Percentiles rank a stretch among this genome's conserved stretches.
These are phyloP conservation scores for Periplaneta americana DNA, from an alignment of 1,140 invertebrate genomes.

Conservation along the genomic window DNA sequence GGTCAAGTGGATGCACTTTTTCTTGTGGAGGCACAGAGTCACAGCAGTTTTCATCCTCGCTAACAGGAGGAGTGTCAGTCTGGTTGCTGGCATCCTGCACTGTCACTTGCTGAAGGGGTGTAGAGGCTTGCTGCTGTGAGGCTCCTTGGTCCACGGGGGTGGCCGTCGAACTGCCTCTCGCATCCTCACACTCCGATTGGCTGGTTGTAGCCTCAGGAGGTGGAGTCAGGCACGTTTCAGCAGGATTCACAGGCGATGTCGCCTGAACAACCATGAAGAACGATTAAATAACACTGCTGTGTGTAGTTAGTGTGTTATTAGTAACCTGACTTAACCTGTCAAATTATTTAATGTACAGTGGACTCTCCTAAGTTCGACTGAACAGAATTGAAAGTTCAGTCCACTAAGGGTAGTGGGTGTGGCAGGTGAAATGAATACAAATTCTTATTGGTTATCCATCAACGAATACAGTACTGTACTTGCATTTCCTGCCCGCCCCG, in stretches of 20 bases:
- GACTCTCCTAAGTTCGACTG: too few relatives aligned
- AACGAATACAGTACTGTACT: too few relatives aligned
- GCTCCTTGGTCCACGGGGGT: slow-evolving; percentile 28
- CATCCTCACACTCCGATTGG: slow-evolving; percentile 16
- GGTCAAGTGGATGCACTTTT: not conserved
- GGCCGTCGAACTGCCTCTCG: not conserved
- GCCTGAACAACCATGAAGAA: slow-evolving; percentile 20
- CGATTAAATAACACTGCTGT: too few relatives aligned
- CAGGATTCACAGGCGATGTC: slow-evolving; percentile 29
- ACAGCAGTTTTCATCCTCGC: slow-evolving; percentile 32
- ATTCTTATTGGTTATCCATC: too few relatives aligned
- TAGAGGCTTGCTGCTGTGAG: slow-evolving; percentile 39
- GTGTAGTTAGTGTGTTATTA: too few relatives aligned
- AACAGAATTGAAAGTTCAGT: too few relatives aligned
- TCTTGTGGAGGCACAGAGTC: not conserved
- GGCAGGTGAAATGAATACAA: too few relatives aligned
- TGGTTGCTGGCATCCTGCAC: slow-evolving; percentile 77
- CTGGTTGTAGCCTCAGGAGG: slow-evolving; percentile 20
- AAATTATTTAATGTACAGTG: too few relatives aligned
- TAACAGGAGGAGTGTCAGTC: slow-evolving; percentile 53
- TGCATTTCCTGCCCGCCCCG: too few relatives aligned
- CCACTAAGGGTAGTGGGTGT: too few relatives aligned
- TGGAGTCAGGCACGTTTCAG: slow-evolving; percentile 24
- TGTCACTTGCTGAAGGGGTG: slow-evolving; percentile 33
- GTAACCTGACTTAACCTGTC: too few relatives aligned